Percentiles rank a stretch among this genome's conserved stretches.
phyloP scores from a whole-genome alignment of 2,797 vertebrate species.

The Coluber constrictor region DNA sequence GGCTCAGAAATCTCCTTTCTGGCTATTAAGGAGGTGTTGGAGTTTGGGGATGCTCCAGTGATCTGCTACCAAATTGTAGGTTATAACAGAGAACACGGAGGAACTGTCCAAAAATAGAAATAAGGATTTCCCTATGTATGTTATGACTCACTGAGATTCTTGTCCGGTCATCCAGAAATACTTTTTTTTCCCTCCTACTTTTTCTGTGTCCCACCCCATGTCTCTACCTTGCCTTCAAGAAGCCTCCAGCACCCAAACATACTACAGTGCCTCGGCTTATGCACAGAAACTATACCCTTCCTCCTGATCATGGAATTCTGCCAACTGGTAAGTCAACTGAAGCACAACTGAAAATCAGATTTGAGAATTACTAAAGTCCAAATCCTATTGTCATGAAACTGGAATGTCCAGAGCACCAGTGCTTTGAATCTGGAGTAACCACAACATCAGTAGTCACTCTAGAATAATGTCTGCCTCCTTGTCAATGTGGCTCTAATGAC shows the following conservation, averaged over 20 bases:
- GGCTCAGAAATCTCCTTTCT: neutral
- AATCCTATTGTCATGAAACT: neutral
- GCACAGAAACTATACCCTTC: slow-evolving; percentile 85
- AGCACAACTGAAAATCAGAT: neutral
- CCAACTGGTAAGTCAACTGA: slow-evolving; percentile 80
- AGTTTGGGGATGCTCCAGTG: neutral
- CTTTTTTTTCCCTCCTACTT: neutral
- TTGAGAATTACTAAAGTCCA: neutral
- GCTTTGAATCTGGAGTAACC: neutral
- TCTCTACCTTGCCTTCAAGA: slow-evolving; percentile 59
- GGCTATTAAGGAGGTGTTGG: neutral
- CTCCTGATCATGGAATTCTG: slow-evolving; percentile 95
- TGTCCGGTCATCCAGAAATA: neutral
- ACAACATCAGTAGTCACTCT: neutral
- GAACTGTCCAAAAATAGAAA: neutral
- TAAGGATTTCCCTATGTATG: neutral
- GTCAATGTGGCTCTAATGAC: neutral
- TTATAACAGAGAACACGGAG: neutral
- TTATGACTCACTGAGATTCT: neutral
- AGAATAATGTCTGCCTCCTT: neutral
- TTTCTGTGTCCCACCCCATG: neutral
- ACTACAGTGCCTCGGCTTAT: slow-evolving; percentile 89
- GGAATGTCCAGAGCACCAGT: neutral
- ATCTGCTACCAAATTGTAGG: neutral
- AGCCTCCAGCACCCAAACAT: slow-evolving; percentile 92